Conservation (phyloP, 2,113 vertebrate species). For the Gila orcuttii region DNA sequence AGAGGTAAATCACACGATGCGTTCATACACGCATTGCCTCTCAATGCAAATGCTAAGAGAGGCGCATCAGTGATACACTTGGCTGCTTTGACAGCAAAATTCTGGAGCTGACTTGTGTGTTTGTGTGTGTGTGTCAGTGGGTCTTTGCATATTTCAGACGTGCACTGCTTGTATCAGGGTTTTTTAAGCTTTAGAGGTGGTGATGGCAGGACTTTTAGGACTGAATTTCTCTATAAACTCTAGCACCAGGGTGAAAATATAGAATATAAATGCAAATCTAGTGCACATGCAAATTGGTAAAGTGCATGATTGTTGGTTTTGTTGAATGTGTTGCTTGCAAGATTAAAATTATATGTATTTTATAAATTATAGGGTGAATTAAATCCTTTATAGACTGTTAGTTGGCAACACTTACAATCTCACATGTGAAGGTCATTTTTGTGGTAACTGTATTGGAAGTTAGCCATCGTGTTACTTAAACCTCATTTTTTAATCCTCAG, state of each 20-base stretch:
- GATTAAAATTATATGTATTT: neutral
- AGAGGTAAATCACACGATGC: conserved; percentile 33
- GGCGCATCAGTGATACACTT: conserved; percentile 32
- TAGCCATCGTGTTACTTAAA: conserved; percentile 1
- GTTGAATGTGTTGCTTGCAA: neutral
- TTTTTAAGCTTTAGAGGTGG: neutral
- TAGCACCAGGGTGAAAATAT: neutral
- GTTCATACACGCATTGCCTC: conserved; percentile 17
- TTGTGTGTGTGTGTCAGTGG: neutral
- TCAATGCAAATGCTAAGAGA: conserved; percentile 37
- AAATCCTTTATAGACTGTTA: neutral
- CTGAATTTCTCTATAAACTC: too few relatives aligned
- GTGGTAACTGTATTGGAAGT: neutral
- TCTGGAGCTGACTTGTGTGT: neutral
- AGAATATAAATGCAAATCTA: neutral
- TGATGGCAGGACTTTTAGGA: neutral
- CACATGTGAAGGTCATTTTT: conserved; percentile 15
- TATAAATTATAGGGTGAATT: neutral
- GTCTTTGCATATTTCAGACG: conserved; percentile 15
- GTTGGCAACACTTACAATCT: neutral
- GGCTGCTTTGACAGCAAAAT: conserved; percentile 36
- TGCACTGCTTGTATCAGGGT: conserved; percentile 2
- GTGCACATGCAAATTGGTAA: neutral
- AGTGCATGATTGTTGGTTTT: neutral
- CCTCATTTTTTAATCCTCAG: neutral